These are phyloP conservation scores for Cephus pygmeus DNA, from an alignment of 2,888 invertebrate genomes.

Conservation along the genomic window DNA sequence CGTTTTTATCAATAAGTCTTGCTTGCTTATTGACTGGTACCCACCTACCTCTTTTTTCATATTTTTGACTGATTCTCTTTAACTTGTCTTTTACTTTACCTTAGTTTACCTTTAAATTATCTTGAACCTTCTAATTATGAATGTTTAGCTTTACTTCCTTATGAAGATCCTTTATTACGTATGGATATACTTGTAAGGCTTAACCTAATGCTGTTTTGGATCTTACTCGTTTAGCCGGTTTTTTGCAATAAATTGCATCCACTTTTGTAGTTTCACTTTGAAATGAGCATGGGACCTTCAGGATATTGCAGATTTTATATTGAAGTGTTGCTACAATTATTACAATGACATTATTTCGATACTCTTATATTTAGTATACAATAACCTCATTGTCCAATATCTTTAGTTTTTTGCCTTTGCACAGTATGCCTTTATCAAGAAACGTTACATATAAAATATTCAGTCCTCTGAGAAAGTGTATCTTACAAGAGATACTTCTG, in stretches of 20 bases:
- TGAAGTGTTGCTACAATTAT: background rate
- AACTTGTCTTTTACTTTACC: background rate
- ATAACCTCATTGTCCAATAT: background rate
- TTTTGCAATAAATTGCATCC: background rate
- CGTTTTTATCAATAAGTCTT: background rate
- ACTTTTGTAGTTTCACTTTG: background rate
- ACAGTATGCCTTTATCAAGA: background rate
- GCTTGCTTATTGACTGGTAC: background rate
- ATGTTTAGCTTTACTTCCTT: background rate
- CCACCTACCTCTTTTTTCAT: background rate
- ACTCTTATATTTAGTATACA: background rate
- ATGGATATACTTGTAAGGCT: background rate
- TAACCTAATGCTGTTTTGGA: background rate
- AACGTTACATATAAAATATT: background rate
- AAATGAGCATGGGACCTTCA: background rate
- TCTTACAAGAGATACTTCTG: background rate
- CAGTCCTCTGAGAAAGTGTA: background rate
- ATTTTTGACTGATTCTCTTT: background rate
- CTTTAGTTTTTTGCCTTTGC: background rate
- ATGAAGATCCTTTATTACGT: background rate
- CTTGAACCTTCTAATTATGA: background rate
- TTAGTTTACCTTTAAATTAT: background rate
- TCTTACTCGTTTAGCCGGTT: background rate
- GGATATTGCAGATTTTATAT: background rate
- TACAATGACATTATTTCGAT: background rate